Base-by-base conservation (phyloP, 1,140 invertebrate species). In the Eumaeus atala region DNA sequence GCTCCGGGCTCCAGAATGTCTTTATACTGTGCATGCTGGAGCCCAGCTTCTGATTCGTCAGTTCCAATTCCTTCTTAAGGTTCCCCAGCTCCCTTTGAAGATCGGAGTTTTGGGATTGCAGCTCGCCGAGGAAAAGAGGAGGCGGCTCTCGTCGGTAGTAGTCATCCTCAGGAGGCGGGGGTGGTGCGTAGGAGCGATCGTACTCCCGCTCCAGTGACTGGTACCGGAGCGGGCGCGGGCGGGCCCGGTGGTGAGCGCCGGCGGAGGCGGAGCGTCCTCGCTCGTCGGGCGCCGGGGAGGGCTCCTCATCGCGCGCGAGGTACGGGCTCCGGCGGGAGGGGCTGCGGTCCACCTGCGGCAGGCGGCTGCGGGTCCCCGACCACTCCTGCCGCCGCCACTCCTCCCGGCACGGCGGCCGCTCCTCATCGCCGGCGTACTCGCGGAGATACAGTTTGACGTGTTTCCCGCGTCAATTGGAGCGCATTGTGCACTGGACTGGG, bases 11-110 rank as follows among this genome's bases (percentile, higher is more conserved):
- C 98, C 98, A 99, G 89, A 99, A 99, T 9, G 97, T 99, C 89
- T 99, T 99, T 78, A 99, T 99, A 86, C 96, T 97, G 88, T 99
- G 97, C 97, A 99, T 99, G 71, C 95, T 97, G 73, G 97, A 98
- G 74, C 96, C 97, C 59, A 99, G 90, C 87, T 99, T 99, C 87
- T 99, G 97, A 88, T 98, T 98, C 56, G 97, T 98, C 61, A 97
- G 89, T 88, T 99, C 97, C 64, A 99, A 91, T 77, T 99, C 98
- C 75, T 97, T 96, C 86, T 98, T 98, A 40, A 99, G 90, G 81
- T 96, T 96, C n/a, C 93, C 95, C 73, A 98, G 92, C 86, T 99
- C 97, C n/a, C 95, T 91, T 77, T 98, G 97, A 57, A 98, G 90
- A 80, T 99, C 97, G 65, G 94, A 94, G 82, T 98, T 97, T 89